phyloP scores from a whole-genome alignment of 2,113 vertebrate species.

The Solea senegalensis region DNA sequence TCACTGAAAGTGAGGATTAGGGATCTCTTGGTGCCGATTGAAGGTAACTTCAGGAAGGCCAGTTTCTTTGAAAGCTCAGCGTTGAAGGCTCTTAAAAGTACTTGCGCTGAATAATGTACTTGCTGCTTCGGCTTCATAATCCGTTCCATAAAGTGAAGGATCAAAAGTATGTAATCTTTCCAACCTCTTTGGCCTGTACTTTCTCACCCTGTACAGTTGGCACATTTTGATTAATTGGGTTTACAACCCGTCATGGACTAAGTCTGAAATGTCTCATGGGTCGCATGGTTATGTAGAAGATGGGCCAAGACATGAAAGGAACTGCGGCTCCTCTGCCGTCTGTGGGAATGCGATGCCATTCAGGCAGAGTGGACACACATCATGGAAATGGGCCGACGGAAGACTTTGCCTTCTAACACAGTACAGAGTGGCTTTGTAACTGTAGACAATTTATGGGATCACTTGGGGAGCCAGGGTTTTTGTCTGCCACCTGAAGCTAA shows the following conservation, averaged over 20 bases:
- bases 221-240: slow-evolving; percentile 25
- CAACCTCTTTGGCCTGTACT: slow-evolving; percentile 43
- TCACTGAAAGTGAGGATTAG: slow-evolving; percentile 30
- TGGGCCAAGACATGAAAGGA: background rate
- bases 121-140: slow-evolving; percentile 44
- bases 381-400: slow-evolving; percentile 27
- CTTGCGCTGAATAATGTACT: slow-evolving; percentile 41
- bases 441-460: slow-evolving; percentile 46
- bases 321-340: slow-evolving; percentile 24
- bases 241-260: background rate
- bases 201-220: slow-evolving; percentile 11
- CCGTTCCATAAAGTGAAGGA: slow-evolving; percentile 63
- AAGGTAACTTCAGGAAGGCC: background rate
- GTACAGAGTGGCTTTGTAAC: slow-evolving; percentile 39
- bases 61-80: slow-evolving; percentile 4
- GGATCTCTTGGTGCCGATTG: slow-evolving; percentile 3
- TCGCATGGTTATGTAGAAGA: background rate
- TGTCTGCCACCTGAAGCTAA: slow-evolving; percentile 34
- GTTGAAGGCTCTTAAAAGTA: background rate
- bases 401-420: slow-evolving; percentile 26
- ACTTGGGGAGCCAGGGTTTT: slow-evolving; percentile 33
- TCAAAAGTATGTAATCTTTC: slow-evolving; percentile 63
- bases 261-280: background rate
- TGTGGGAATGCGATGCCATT: slow-evolving; percentile 71
- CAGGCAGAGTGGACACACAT: slow-evolving; percentile 31